Percentiles rank a stretch among this genome's conserved stretches.
Conservation (phyloP, 2,888 invertebrate genomes). For the Aelia acuminata region DNA sequence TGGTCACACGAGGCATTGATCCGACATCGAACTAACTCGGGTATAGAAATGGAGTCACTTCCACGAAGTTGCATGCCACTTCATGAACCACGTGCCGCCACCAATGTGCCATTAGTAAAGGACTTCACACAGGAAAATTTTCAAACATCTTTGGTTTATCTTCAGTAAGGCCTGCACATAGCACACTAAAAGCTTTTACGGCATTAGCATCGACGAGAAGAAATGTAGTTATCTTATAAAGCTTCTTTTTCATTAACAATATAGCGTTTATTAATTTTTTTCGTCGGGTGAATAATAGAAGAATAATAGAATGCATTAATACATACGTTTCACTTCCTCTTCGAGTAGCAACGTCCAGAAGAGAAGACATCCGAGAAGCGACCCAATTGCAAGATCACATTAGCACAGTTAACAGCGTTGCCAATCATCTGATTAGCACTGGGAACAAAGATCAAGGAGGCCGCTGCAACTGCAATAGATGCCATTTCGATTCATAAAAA, state of each 20-base stretch:
- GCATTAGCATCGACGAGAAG: neutral
- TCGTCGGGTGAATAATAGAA: too few relatives aligned
- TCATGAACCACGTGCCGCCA: neutral
- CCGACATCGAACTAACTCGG: neutral
- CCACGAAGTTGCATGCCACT: neutral
- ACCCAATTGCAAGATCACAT: neutral
- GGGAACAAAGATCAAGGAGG: neutral
- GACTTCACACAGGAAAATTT: neutral
- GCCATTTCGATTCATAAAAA: neutral
- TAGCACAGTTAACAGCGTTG: neutral
- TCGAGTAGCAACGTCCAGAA: neutral
- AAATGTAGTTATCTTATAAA: neutral
- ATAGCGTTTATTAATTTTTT: too few relatives aligned
- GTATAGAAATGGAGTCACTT: neutral
- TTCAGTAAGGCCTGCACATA: neutral
- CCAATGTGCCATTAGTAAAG: neutral
- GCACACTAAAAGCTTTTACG: neutral
- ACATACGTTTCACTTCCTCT: neutral
- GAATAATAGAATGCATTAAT: too few relatives aligned
- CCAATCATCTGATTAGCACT: slow-evolving; percentile 15
- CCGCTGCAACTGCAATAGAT: neutral
- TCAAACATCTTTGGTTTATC: neutral
- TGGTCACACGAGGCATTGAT: neutral
- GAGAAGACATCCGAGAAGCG: neutral
- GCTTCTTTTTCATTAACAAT: neutral